Percentiles rank a stretch among this genome's conserved stretches.
These are phyloP conservation scores for Synchiropus splendidus DNA, from an alignment of 2,113 vertebrate species.

Conservation along the genomic window DNA sequence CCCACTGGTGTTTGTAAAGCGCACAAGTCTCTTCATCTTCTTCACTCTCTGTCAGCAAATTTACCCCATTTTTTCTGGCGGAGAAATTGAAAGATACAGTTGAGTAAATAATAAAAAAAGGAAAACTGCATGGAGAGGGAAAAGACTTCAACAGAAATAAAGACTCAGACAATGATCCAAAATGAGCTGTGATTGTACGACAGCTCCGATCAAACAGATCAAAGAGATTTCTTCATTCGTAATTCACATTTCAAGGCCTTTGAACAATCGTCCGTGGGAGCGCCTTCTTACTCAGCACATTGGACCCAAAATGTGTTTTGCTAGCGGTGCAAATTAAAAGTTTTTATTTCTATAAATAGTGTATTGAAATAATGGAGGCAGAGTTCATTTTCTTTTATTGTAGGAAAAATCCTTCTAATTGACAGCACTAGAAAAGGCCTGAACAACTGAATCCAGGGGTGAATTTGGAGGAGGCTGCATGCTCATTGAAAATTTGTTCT, in stretches of 20 bases:
- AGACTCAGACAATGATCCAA: slow-evolving; percentile 18
- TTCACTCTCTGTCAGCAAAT: slow-evolving; percentile 3
- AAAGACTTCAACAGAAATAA: slow-evolving; percentile 6
- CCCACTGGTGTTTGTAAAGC: slow-evolving; percentile 27
- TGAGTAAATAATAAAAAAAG: background rate
- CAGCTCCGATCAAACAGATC: slow-evolving; percentile 38
- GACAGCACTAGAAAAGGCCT: too few species aligned
- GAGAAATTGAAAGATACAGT: slow-evolving; percentile 1
- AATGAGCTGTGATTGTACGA: slow-evolving; percentile 33
- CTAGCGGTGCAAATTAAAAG: too few species aligned
- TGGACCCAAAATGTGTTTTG: background rate
- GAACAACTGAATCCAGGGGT: too few species aligned
- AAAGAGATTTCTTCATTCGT: slow-evolving; percentile 26
- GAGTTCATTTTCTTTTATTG: too few species aligned
- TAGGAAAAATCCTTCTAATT: too few species aligned
- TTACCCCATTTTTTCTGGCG: slow-evolving; percentile 1
- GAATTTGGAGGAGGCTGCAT: too few species aligned
- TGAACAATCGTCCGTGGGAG: slow-evolving; percentile 25
- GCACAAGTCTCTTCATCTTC: slow-evolving; percentile 3
- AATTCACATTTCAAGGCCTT: slow-evolving; percentile 16
- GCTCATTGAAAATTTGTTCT: too few species aligned
- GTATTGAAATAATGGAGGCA: too few species aligned
- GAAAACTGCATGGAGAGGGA: slow-evolving; percentile 1
- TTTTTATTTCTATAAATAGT: too few species aligned
- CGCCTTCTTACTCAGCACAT: slow-evolving; percentile 32